Conservation (phyloP, 2,113 vertebrate genomes). For the Piliocolobus tephrosceles region DNA sequence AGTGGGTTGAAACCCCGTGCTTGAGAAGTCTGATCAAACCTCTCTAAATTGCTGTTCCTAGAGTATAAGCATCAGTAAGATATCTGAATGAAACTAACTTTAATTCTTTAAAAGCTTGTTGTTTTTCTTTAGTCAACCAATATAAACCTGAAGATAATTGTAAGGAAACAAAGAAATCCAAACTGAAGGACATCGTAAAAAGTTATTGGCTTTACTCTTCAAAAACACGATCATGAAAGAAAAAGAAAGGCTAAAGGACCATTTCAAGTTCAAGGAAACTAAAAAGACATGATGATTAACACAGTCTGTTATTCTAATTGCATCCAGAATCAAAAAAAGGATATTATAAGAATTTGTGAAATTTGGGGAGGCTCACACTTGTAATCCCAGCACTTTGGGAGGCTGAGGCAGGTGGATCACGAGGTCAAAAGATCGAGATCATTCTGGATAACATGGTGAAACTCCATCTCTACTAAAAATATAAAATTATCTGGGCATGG, state of each 20-base stretch:
- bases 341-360: neutral
- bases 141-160: neutral
- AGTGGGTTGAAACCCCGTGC: neutral
- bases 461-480: too few species aligned
- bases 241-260: neutral
- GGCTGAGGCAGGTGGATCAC: too few species aligned
- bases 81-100: neutral
- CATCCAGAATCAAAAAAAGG: too few species aligned
- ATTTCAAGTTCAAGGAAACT: neutral
- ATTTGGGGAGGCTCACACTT: neutral
- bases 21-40: neutral
- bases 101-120: neutral
- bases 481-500: too few species aligned
- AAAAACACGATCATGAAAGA: neutral
- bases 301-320: neutral
- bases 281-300: neutral
- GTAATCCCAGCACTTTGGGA: too few species aligned
- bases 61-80: neutral
- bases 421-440: too few species aligned
- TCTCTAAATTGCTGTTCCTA: neutral
- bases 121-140: neutral
- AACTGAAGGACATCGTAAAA: neutral
- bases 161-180: neutral
- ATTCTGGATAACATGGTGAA: too few species aligned
- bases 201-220: neutral